Conservation (phyloP, 1,140 invertebrate species). For the Pentalonia nigronervosa region DNA sequence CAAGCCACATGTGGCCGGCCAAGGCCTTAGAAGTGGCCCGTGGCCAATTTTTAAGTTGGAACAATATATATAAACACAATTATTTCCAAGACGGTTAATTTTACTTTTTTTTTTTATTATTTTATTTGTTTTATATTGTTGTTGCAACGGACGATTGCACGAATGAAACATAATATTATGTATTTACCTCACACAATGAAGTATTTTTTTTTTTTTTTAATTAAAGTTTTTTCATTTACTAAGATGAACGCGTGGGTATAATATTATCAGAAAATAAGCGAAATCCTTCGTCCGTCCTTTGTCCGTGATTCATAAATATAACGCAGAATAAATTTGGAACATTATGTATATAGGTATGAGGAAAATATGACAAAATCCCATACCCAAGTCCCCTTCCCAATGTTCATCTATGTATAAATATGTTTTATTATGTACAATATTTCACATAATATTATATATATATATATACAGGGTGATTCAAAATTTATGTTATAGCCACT, state of each 20-base stretch:
- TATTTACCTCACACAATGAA: neutral
- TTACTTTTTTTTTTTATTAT: too few species aligned
- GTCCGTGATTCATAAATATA: neutral
- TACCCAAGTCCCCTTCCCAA: neutral
- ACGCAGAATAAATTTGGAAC: neutral
- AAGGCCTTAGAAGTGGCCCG: neutral
- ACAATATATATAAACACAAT: neutral
- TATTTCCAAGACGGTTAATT: neutral
- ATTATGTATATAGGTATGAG: neutral
- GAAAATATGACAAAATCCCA: neutral
- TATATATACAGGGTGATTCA: too few species aligned
- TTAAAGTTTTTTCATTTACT: neutral
- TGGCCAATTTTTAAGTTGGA: neutral
- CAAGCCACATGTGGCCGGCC: neutral
- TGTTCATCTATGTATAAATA: neutral
- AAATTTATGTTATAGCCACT: too few species aligned
- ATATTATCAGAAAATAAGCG: neutral
- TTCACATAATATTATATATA: neutral
- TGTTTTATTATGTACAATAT: neutral
- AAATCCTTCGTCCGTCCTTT: neutral
- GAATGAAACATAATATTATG: neutral
- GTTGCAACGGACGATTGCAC: neutral
- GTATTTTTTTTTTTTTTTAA: neutral
- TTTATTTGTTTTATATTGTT: neutral
- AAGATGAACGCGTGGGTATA: neutral